A percentile compares a stretch with the other conserved stretches of the same genome.
Conservation (phyloP, 2,888 invertebrate species). For the Cosmia pyralina region DNA sequence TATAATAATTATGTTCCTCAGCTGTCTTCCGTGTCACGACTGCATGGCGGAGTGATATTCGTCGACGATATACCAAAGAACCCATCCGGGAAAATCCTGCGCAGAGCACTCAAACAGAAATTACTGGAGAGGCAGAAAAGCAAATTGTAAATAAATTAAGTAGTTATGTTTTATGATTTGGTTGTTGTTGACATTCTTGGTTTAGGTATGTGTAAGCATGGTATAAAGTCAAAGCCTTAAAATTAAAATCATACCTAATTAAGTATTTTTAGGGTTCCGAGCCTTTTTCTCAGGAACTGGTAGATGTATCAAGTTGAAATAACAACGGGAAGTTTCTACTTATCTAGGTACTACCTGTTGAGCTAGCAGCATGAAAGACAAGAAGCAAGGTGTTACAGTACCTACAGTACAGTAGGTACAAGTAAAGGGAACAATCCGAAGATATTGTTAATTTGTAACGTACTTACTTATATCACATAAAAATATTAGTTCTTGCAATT, state of each 20-base stretch:
- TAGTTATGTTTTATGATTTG: background rate
- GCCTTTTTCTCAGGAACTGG: too few species aligned
- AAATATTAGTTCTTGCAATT: too few species aligned
- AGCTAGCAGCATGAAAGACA: background rate
- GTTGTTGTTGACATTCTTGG: constrained; percentile 1
- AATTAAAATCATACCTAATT: background rate
- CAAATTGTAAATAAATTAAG: constrained; percentile 67
- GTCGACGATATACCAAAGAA: constrained; percentile 93
- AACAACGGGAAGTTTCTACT: background rate
- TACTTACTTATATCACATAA: too few species aligned
- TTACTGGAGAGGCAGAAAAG: constrained; percentile 66
- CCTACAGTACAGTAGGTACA: background rate
- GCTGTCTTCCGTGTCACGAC: constrained; percentile 91
- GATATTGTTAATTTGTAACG: too few species aligned
- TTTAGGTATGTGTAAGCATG: background rate
- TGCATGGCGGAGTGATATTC: constrained; percentile 93
- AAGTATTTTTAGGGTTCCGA: background rate
- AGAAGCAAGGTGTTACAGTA: background rate
- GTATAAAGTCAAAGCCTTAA: background rate
- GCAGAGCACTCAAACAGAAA: constrained; percentile 82
- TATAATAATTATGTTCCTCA: constrained; percentile 50
- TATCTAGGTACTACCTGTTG: background rate
- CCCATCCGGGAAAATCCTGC: constrained; percentile 93
- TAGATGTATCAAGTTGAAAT: constrained; percentile 1
- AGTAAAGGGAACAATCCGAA: background rate